Evolutionary conservation across 2,113 vertebrate species (phyloP), one percentile per base, ranked within the genome.

Genomic region (Cynocephalus volans): DNA sequence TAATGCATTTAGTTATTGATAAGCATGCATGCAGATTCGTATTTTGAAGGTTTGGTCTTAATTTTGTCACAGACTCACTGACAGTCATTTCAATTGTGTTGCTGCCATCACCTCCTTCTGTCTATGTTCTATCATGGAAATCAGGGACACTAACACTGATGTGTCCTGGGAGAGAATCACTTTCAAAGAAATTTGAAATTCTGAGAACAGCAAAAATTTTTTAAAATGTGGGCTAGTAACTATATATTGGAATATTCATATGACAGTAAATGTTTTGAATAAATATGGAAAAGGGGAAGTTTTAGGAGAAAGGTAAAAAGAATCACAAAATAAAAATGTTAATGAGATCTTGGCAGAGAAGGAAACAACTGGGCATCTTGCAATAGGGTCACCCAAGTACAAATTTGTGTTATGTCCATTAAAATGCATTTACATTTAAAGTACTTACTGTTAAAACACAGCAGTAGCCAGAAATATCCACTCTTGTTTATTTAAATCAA

Each of bases 301-400:
- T 94, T 96, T 83, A 33, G n/a, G 62, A 77, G 7, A 94, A 90
- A 93, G 2, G 2, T n/a, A n/a, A 81, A 81, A 17, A 65, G 65
- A 64, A 82, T 45, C 56, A 45, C n/a, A 76, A 89, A 90, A 69
- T 62, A 86, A 86, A 50, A 50, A 21, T 54, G 6, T 75, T 67
- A 73, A 45, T 60, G 60, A 81, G 26, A 8, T 58, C 52, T 7
- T 82, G 9, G 41, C 4, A 62, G 19, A 60, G 94, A 65, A 90
- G 24, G 15, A 11, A 24, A 93, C 3, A 80, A 72, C 10, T 64
- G 45, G 26, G 1, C 6, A 23, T 4, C 15, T 15, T 77, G 88
- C 79, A 93, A 31, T 26, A 14, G 0, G 41, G 14, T 65, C 77
- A 79, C 7, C 36, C 7, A 54, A 50, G 36, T 48, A 90, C 5